Evolutionary conservation across 2,113 vertebrate species (phyloP).

Genomic region (Sorex araneus): DNA sequence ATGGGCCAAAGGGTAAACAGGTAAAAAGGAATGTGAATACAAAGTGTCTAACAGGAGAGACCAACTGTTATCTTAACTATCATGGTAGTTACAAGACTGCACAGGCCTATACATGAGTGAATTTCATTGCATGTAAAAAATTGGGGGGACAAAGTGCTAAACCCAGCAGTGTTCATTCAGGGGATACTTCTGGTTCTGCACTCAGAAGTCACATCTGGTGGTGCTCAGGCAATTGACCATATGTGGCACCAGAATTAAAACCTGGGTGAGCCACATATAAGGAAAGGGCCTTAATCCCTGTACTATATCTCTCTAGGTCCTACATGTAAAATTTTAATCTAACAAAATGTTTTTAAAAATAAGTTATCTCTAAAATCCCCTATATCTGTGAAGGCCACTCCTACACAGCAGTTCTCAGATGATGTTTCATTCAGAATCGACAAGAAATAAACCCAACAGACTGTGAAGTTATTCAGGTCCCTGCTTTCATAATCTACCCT

Average conservation of each 20-base stretch:
- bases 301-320: no score
- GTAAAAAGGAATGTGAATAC: no score
- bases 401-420: background rate
- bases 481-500: background rate
- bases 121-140: background rate
- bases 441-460: background rate
- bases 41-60: background rate
- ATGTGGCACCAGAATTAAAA: no score
- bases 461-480: background rate
- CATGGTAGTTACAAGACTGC: background rate
- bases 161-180: no score
- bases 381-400: background rate
- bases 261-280: no score
- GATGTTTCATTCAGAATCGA: background rate
- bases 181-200: no score
- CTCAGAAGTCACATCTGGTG: no score
- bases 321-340: no score
- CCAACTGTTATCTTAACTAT: background rate
- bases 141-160: no score
- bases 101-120: background rate
- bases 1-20: background rate
- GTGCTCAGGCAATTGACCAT: no score
- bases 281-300: no score
- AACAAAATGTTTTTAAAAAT: background rate
- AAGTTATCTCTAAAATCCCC: conserved; percentile 8